A percentile compares a stretch with the other conserved stretches of the same genome.
These are phyloP conservation scores for Cryptoblepharus egeriae DNA, from an alignment of 2,797 vertebrate genomes.

Conservation along the genomic window DNA sequence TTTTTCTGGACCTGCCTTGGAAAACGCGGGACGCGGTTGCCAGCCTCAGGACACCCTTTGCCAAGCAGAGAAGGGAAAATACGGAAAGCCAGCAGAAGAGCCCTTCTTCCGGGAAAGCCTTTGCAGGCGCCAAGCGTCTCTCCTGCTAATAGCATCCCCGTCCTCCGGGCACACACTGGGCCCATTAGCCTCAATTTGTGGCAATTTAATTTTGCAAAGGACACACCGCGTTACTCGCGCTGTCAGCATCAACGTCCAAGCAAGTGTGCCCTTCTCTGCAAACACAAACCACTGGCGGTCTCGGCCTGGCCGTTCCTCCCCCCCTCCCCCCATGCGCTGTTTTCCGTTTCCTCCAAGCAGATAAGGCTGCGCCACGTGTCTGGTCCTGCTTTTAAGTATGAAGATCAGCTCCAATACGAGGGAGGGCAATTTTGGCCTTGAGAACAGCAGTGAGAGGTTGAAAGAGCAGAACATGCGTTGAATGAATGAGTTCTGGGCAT, in stretches of 20 bases:
- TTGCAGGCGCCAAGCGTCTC: background rate
- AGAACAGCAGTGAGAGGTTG: too few species aligned
- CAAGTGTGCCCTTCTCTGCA: background rate
- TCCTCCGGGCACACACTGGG: slow-evolving; percentile 38
- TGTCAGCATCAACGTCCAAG: background rate
- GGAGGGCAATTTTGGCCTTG: too few species aligned
- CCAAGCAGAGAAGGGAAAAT: slow-evolving; percentile 44
- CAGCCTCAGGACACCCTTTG: background rate
- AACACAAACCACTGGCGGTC: background rate
- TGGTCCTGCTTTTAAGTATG: too few species aligned
- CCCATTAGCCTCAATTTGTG: slow-evolving; percentile 25
- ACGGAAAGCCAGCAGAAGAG: background rate
- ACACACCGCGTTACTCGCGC: background rate
- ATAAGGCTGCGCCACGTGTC: too few species aligned
- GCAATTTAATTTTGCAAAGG: background rate
- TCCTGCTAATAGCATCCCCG: background rate
- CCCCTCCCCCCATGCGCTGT: too few species aligned
- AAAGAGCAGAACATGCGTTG: too few species aligned
- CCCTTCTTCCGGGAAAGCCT: background rate
- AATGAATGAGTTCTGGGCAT: too few species aligned
- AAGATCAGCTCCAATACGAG: too few species aligned
- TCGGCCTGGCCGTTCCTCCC: too few species aligned
- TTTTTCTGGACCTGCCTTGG: background rate
- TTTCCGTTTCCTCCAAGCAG: background rate
- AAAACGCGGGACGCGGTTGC: too few species aligned